Conservation (phyloP, 2,113 vertebrate genomes). For the Puntigrus tetrazona region DNA sequence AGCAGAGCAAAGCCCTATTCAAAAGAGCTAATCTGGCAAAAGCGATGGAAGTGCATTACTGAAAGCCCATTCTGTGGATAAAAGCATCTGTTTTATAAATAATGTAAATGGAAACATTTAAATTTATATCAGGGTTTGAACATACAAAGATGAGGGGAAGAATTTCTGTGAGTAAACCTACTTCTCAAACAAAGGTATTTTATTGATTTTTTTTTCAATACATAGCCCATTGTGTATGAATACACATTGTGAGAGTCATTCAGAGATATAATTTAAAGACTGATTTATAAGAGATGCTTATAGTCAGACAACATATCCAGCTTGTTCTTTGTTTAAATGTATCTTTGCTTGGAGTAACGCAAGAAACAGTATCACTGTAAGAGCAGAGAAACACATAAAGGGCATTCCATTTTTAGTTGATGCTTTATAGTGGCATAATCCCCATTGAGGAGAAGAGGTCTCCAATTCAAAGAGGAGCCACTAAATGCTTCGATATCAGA, state of each 20-base stretch:
- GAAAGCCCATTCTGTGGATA: not conserved
- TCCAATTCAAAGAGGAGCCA: slow-evolving; percentile 39
- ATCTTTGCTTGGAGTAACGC: not conserved
- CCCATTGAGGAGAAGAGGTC: slow-evolving; percentile 55
- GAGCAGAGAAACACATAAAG: slow-evolving; percentile 33
- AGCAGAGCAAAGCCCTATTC: not conserved
- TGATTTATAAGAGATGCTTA: not conserved
- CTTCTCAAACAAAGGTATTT: not conserved
- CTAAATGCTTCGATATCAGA: slow-evolving; percentile 63
- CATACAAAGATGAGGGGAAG: too few relatives aligned
- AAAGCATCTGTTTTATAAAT: not conserved
- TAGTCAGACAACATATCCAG: not conserved
- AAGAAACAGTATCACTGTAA: slow-evolving; percentile 7
- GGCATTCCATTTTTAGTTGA: slow-evolving; percentile 47
- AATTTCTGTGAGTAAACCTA: not conserved
- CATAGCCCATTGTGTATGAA: too few relatives aligned
- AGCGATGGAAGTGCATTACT: not conserved
- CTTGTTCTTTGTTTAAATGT: not conserved
- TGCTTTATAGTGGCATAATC: slow-evolving; percentile 68
- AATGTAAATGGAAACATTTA: too few relatives aligned
- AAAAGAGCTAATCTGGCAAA: not conserved
- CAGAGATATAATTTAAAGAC: not conserved
- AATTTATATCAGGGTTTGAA: too few relatives aligned
- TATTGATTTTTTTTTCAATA: not conserved
- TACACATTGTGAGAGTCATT: not conserved